These are phyloP conservation scores for Ecdyonurus torrentis DNA, from an alignment of 2,888 invertebrate species.

Conservation along the genomic window DNA sequence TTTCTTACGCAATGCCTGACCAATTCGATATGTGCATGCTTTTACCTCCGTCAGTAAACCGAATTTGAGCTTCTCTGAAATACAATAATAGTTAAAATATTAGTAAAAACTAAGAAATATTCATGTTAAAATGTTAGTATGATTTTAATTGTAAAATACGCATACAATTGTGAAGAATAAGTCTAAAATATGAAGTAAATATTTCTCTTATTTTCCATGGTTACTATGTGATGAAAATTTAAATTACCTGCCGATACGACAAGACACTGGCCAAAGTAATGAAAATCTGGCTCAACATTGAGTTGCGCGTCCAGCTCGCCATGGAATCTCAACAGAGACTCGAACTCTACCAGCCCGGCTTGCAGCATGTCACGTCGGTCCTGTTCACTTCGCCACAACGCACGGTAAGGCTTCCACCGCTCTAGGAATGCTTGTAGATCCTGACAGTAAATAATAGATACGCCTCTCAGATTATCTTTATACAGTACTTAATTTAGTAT, in stretches of 20 bases:
- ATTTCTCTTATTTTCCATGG: background rate
- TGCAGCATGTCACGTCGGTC: constrained; percentile 52
- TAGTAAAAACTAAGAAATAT: too few species aligned
- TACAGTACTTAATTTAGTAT: too few species aligned
- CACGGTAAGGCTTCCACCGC: constrained; percentile 76
- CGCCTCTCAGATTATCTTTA: too few species aligned
- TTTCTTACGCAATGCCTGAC: constrained; percentile 75
- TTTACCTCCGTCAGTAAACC: constrained; percentile 70
- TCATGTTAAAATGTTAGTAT: background rate
- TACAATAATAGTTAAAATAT: too few species aligned
- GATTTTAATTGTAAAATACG: background rate
- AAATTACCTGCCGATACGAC: constrained; percentile 53
- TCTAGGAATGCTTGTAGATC: constrained; percentile 67
- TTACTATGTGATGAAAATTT: background rate
- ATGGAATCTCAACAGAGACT: constrained; percentile 51
- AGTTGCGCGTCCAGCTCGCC: constrained; percentile 60
- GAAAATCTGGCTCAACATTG: constrained; percentile 49
- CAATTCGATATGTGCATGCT: constrained; percentile 61
- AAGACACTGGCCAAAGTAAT: constrained; percentile 53
- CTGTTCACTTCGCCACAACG: constrained; percentile 72
- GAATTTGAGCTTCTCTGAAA: constrained; percentile 50
- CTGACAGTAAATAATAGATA: too few species aligned
- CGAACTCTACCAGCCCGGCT: constrained; percentile 58
- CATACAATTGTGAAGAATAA: too few species aligned
- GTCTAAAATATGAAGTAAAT: background rate